Percentiles rank a stretch among this genome's conserved stretches.
phyloP scores from a whole-genome alignment of 2,888 invertebrate genomes.

The Agrotis ipsilon region DNA sequence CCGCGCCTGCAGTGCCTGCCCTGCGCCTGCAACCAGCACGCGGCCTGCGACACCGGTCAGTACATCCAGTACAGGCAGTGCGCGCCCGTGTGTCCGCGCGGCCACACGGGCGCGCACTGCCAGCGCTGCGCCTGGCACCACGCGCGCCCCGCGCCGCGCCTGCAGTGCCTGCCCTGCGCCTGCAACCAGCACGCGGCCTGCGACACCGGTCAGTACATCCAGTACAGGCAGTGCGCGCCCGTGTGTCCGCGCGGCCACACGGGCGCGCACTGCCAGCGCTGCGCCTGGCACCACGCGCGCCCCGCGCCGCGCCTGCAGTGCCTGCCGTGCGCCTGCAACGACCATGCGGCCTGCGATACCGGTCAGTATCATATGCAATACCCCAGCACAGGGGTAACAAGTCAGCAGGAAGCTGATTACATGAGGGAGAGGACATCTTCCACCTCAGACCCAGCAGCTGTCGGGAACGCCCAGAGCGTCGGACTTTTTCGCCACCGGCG shows the following conservation, averaged over 20 bases:
- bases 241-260: conserved; percentile 95
- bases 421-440: no score
- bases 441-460: no score
- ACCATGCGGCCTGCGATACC: conserved; percentile 96
- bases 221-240: no score
- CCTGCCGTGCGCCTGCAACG: conserved; percentile 97
- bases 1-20: conserved; percentile 92
- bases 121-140: conserved; percentile 93
- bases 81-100: conserved; percentile 95
- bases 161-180: conserved; percentile 95
- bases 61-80: no score
- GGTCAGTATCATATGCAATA: conserved; percentile 73
- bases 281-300: conserved; percentile 89
- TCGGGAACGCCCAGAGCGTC: no score
- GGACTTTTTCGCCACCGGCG: no score
- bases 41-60: conserved; percentile 93
- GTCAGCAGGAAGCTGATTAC: no score
- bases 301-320: conserved; percentile 93
- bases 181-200: conserved; percentile 97
- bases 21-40: conserved; percentile 98
- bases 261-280: conserved; percentile 96
- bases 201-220: conserved; percentile 88
- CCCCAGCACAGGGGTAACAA: no score
- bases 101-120: conserved; percentile 95
- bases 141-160: conserved; percentile 90